phyloP scores from a whole-genome alignment of 2,888 invertebrate species.

The Liodrosophila aerea region DNA sequence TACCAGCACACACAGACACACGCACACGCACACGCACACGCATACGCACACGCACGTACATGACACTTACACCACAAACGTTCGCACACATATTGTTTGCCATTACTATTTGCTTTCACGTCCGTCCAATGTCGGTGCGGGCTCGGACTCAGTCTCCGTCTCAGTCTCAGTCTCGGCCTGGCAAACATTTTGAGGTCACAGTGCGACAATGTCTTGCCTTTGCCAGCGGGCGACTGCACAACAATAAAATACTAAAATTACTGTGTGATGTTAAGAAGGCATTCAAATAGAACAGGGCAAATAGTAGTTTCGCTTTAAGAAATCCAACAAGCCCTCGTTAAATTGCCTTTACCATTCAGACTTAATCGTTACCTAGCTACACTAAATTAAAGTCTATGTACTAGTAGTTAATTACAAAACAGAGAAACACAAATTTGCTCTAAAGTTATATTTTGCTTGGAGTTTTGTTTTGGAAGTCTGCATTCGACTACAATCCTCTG shows the following conservation, averaged over 20 bases:
- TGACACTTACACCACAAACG: conserved; percentile 11
- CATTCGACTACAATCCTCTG: no score
- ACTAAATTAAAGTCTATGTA: no score
- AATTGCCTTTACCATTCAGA: no score
- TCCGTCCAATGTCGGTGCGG: background rate
- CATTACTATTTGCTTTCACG: conserved; percentile 43
- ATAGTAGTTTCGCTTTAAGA: no score
- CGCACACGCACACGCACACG: conserved; percentile 23
- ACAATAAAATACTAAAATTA: background rate
- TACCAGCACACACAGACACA: conserved; percentile 48
- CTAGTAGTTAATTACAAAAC: no score
- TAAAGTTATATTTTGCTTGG: no score
- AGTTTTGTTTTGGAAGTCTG: no score
- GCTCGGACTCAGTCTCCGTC: conserved; percentile 1
- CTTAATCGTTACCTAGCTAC: no score
- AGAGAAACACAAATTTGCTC: no score
- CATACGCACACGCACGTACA: conserved; percentile 8
- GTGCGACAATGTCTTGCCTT: conserved; percentile 60
- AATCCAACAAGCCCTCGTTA: no score
- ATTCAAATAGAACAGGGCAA: no score
- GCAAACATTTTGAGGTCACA: conserved; percentile 67
- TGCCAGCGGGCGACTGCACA: conserved; percentile 28
- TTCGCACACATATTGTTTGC: conserved; percentile 32
- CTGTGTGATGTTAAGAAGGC: no score
- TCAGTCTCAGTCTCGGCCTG: conserved; percentile 14